Conservation (phyloP, 2,797 vertebrate genomes). For the Catamblyrhynchus diadema region DNA sequence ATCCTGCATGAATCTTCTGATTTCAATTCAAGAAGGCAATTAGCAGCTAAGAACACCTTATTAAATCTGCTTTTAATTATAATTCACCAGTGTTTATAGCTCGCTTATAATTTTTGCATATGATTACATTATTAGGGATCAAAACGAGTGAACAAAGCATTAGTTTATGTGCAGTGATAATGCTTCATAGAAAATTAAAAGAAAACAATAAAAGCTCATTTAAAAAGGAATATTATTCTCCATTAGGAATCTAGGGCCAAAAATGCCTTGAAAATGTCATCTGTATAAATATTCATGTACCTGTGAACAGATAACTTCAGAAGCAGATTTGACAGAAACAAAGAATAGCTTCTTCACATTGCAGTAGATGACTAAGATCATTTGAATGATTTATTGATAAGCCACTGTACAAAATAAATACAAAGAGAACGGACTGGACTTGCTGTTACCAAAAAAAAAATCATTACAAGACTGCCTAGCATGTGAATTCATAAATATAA, state of each 20-base stretch:
- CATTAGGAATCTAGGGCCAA: not conserved
- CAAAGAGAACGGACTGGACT: conserved; percentile 23
- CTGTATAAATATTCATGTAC: conserved; percentile 22
- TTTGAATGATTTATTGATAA: conserved; percentile 67
- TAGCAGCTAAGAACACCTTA: not conserved
- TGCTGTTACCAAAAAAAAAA: conserved; percentile 27
- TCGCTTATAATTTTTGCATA: not conserved
- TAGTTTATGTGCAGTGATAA: not conserved
- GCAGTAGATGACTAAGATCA: conserved; percentile 15
- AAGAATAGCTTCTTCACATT: not conserved
- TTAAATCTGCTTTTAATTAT: not conserved
- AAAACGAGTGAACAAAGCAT: not conserved
- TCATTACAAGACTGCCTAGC: not conserved
- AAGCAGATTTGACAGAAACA: conserved; percentile 36
- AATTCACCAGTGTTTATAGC: not conserved
- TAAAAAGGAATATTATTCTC: not conserved
- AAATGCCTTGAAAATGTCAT: conserved; percentile 15
- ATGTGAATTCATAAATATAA: conserved; percentile 42
- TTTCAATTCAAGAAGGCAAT: not conserved
- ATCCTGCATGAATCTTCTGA: not conserved
- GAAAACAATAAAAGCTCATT: not conserved
- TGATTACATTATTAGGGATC: not conserved
- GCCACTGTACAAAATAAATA: conserved; percentile 1
- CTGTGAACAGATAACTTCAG: conserved; percentile 33
- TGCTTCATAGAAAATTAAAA: not conserved